These are phyloP conservation scores for Epicampocera succincta DNA, from an alignment of 2,888 invertebrate species.

Conservation along the genomic window DNA sequence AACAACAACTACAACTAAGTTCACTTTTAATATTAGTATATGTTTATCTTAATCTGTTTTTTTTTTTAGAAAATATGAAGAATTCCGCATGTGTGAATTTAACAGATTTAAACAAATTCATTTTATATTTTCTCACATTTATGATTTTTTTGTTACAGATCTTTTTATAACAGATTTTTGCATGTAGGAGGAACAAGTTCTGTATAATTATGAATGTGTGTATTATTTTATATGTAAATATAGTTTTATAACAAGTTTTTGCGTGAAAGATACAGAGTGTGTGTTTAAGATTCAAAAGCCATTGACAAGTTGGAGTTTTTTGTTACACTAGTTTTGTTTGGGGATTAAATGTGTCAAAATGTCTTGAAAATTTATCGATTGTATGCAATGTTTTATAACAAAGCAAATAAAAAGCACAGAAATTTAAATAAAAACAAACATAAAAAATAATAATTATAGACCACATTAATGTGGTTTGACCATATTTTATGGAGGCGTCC, in stretches of 20 bases:
- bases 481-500: conserved; percentile 35
- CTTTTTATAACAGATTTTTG: conserved; percentile 15
- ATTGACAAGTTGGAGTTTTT: conserved; percentile 39
- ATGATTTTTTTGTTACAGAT: conserved; percentile 33
- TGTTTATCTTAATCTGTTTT: conserved; percentile 1
- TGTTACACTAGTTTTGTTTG: conserved; percentile 16
- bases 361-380: conserved; percentile 44
- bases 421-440: neutral
- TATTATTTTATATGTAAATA: neutral
- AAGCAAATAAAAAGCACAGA: neutral
- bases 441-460: conserved; percentile 33
- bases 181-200: conserved; percentile 62
- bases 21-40: neutral
- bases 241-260: conserved; percentile 28
- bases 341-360: conserved; percentile 48
- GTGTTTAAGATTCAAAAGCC: conserved; percentile 22
- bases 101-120: conserved; percentile 20
- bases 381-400: neutral
- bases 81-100: conserved; percentile 4
- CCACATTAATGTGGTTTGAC: conserved; percentile 37
- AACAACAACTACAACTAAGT: too few relatives aligned
- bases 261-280: neutral
- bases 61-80: conserved; percentile 6
- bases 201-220: conserved; percentile 36
- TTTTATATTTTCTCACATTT: conserved; percentile 54